Evolutionary conservation across 2,888 invertebrate species (phyloP).

Genomic region (Furcula furcula): DNA sequence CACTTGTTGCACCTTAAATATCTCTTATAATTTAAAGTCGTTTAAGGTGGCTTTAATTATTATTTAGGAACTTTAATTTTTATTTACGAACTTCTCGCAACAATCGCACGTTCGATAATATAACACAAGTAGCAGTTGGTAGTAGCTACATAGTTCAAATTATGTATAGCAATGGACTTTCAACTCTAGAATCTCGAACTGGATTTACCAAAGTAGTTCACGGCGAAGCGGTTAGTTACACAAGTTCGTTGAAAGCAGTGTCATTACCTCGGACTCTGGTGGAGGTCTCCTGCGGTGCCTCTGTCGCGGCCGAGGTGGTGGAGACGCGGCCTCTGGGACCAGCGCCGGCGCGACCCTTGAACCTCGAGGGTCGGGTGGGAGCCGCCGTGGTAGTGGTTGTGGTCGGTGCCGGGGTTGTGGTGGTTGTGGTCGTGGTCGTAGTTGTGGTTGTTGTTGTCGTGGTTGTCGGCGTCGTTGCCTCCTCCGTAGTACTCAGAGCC

Average conservation of each 20-base stretch:
- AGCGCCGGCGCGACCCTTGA: constrained; percentile 69
- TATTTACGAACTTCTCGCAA: no score
- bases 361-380: constrained; percentile 69
- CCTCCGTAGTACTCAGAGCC: constrained; percentile 67
- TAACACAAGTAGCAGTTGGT: no score
- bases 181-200: constrained; percentile 22
- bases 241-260: constrained; percentile 10
- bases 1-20: no score
- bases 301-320: constrained; percentile 62
- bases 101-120: no score
- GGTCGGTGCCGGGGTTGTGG: constrained; percentile 74
- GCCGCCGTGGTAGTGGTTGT: constrained; percentile 68
- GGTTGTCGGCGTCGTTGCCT: constrained; percentile 76
- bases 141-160: constrained; percentile 15
- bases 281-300: constrained; percentile 67
- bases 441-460: constrained; percentile 82
- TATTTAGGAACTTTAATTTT: no score
- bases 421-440: constrained; percentile 75
- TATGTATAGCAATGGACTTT: constrained; percentile 21
- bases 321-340: constrained; percentile 69
- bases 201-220: constrained; percentile 30
- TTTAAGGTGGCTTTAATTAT: no score
- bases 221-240: constrained; percentile 23
- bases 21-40: no score
- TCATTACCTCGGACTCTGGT: constrained; percentile 75